Evolutionary conservation across 2,797 vertebrate species (phyloP).

Genomic region (Ctenopoma kingsleyae): DNA sequence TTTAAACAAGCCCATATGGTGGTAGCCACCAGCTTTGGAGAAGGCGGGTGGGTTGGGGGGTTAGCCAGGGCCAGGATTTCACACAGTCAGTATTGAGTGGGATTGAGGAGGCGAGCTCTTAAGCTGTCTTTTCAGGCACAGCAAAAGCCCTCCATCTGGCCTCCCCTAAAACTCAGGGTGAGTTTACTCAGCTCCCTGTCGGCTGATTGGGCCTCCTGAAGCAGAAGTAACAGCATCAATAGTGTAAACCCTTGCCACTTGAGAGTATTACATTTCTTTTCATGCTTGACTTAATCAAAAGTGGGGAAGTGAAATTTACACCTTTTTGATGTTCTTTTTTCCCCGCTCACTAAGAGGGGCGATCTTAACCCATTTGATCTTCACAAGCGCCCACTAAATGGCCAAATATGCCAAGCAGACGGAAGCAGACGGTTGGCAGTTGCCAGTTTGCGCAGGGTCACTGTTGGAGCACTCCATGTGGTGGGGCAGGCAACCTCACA

Average conservation of each 20-base stretch:
- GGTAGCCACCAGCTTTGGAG: conserved; percentile 89
- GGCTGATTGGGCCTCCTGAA: conserved; percentile 98
- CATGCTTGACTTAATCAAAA: conserved; percentile 99
- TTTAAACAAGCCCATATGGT: conserved; percentile 88
- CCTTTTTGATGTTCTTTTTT: conserved; percentile 99
- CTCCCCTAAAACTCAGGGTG: conserved; percentile 95
- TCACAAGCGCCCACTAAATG: conserved; percentile 97
- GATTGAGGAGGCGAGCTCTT: conserved; percentile 99
- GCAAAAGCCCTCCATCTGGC: conserved; percentile 99
- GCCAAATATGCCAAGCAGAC: conserved; percentile 98
- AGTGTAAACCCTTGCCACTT: conserved; percentile 99
- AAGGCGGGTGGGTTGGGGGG: conserved; percentile 81
- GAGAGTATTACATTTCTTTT: conserved; percentile 99
- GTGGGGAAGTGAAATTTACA: conserved; percentile 99
- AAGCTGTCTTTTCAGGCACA: conserved; percentile 99
- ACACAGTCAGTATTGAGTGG: conserved; percentile 98
- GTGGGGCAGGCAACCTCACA: conserved; percentile 86
- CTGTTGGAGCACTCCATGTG: conserved; percentile 87
- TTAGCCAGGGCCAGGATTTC: conserved; percentile 94
- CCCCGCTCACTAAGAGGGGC: conserved; percentile 97
- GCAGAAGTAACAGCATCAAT: conserved; percentile 99
- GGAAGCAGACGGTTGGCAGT: conserved; percentile 97
- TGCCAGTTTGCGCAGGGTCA: conserved; percentile 94
- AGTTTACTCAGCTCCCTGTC: conserved; percentile 96
- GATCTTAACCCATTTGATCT: conserved; percentile 99